Evolutionary conservation across 2,888 invertebrate genomes (phyloP).

Genomic region (Neoaliturus tenellus): DNA sequence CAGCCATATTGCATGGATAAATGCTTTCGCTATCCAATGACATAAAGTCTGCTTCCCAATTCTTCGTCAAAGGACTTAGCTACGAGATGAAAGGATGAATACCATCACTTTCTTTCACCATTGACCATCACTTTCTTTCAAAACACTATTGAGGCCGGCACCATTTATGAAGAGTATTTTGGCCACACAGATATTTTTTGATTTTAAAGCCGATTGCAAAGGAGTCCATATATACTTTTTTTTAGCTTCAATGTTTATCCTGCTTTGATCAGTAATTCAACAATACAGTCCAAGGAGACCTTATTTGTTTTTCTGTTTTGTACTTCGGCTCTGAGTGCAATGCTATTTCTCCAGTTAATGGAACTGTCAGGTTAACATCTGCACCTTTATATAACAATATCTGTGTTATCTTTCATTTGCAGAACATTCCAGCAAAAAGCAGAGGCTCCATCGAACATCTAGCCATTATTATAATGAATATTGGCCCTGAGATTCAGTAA

Average conservation of each 20-base stretch:
- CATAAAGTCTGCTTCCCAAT: not conserved
- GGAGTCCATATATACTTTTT: slow-evolving; percentile 26
- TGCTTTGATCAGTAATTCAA: slow-evolving; percentile 23
- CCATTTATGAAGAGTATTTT: slow-evolving; percentile 18
- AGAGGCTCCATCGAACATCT: slow-evolving; percentile 13
- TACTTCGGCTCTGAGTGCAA: not conserved
- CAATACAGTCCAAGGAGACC: slow-evolving; percentile 19
- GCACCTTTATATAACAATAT: slow-evolving; percentile 13
- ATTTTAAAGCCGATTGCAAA: not conserved
- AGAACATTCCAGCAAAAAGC: slow-evolving; percentile 13
- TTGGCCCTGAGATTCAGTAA: not conserved
- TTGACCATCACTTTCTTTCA: not conserved
- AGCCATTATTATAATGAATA: slow-evolving; percentile 22
- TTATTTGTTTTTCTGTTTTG: not conserved
- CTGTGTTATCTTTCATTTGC: slow-evolving; percentile 6
- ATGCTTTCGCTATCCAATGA: not conserved
- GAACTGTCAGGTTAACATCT: not conserved
- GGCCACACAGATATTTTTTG: slow-evolving; percentile 1
- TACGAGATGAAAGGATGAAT: not conserved
- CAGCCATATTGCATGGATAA: not conserved
- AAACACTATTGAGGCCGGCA: not conserved
- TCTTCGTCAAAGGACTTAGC: not conserved
- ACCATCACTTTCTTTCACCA: not conserved
- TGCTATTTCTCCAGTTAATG: slow-evolving; percentile 12
- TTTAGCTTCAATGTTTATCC: not conserved